Evolutionary conservation across 1,140 invertebrate genomes (phyloP).

Genomic region (Sitobion miscanthi): DNA sequence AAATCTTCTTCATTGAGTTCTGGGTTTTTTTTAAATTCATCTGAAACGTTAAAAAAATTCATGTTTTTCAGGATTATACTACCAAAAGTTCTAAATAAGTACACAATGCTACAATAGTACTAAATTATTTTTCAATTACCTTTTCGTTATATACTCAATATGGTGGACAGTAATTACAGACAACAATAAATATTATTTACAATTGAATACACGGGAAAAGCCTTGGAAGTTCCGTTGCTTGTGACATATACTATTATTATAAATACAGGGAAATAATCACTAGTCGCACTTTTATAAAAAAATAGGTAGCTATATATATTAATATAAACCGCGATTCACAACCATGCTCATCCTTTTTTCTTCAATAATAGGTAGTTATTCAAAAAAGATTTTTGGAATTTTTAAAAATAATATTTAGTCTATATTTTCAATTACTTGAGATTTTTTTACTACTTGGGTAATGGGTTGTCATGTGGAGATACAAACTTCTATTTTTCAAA

Average conservation of each 20-base stretch:
- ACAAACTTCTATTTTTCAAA: background rate
- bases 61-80: background rate
- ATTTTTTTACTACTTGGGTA: background rate
- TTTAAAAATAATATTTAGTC: background rate
- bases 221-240: slow-evolving; percentile 8
- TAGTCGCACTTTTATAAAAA: background rate
- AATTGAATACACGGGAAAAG: background rate
- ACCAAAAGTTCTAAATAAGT: background rate
- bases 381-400: background rate
- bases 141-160: slow-evolving; percentile 23
- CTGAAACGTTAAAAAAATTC: slow-evolving; percentile 57
- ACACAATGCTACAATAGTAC: background rate
- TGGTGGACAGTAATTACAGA: background rate
- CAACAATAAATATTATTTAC: slow-evolving; percentile 12
- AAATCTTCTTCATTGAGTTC: slow-evolving; percentile 63
- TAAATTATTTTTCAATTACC: background rate
- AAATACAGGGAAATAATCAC: background rate
- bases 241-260: slow-evolving; percentile 10
- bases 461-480: background rate
- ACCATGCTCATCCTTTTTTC: background rate
- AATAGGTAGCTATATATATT: background rate
- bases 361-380: background rate
- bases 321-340: background rate
- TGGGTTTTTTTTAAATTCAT: slow-evolving; percentile 63
- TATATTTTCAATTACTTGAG: background rate